Percentiles rank a stretch among this genome's conserved stretches.
These are phyloP conservation scores for Pelecanus crispus DNA, from an alignment of 2,113 vertebrate genomes.

Conservation along the genomic window DNA sequence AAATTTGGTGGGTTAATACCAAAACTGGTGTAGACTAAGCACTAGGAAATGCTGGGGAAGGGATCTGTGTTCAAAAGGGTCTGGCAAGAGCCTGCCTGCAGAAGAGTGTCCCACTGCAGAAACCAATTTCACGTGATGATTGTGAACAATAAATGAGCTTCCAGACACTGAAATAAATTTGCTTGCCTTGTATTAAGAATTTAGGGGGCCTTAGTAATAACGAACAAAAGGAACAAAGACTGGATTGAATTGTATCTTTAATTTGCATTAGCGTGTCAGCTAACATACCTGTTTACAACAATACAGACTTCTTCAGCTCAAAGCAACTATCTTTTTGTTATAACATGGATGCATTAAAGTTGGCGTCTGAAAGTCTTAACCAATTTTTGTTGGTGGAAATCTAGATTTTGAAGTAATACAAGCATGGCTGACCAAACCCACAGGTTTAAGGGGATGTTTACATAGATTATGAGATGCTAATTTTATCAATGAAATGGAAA, in stretches of 20 bases:
- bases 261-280: neutral
- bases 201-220: neutral
- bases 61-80: neutral
- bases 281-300: neutral
- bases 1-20: neutral
- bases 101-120: neutral
- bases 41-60: neutral
- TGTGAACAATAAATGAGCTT: neutral
- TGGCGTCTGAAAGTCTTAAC: neutral
- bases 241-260: neutral
- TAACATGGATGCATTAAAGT: neutral
- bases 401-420: neutral
- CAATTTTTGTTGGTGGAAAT: neutral
- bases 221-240: neutral
- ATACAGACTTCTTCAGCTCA: neutral
- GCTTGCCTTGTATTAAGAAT: neutral
- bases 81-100: neutral
- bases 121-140: neutral
- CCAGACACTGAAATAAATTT: neutral
- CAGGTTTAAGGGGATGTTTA: neutral
- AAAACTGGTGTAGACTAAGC: neutral
- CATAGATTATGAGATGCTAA: neutral
- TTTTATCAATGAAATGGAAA: slow-evolving; percentile 20
- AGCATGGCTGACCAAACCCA: neutral
- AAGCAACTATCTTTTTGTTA: neutral